These are phyloP conservation scores for Osedax frankpressi DNA, from an alignment of 2,888 invertebrate genomes.

Conservation along the genomic window DNA sequence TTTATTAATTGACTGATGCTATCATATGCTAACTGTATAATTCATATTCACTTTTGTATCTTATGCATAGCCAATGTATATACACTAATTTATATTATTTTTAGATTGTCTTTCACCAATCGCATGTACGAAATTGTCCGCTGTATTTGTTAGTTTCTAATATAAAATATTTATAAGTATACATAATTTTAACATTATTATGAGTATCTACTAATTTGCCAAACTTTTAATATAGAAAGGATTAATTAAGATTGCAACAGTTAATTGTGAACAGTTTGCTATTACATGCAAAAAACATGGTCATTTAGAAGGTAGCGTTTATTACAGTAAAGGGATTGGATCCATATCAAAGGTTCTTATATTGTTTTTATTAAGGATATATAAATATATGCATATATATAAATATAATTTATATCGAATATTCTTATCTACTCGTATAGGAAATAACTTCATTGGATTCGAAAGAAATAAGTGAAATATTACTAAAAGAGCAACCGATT, in stretches of 20 bases:
- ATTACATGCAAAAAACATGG: background rate
- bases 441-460: background rate
- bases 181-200: background rate
- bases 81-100: background rate
- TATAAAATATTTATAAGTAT: background rate
- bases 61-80: too few relatives aligned
- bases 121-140: background rate
- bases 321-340: background rate
- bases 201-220: background rate
- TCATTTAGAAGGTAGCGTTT: background rate
- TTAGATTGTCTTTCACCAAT: background rate
- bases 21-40: background rate
- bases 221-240: background rate
- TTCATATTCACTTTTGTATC: too few relatives aligned
- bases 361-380: background rate
- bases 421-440: background rate
- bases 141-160: background rate
- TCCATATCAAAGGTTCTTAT: background rate
- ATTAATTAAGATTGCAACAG: background rate
- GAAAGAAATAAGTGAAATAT: background rate
- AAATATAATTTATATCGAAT: background rate
- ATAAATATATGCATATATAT: background rate
- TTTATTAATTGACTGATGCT: background rate
- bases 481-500: background rate
- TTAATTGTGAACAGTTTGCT: background rate